Evolutionary conservation across 1,140 invertebrate genomes (phyloP), one percentile per base, ranked within the genome.

Genomic region (Aradophagus sp.): DNA sequence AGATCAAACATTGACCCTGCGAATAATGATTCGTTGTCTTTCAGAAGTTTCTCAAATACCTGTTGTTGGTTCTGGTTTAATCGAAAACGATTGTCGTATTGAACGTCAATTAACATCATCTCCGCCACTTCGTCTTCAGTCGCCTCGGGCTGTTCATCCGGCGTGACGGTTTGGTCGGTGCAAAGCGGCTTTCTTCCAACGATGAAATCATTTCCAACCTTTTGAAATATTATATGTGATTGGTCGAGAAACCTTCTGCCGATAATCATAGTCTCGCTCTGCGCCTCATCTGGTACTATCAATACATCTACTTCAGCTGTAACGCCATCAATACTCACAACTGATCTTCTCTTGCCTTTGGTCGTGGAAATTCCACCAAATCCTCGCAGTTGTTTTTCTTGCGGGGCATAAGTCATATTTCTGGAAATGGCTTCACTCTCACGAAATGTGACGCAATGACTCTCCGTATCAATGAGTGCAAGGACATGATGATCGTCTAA

Each of bases 221-320:
- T 50, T 8, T 2, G 5, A 14, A 35, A 36, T 2, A 5, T 7
- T 5, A 53, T 15, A 10, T 39, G 50, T n/a, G 50, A 26, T 29
- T 41, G 15, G 12, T 53, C 35, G 4, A 55, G 23, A 11, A 20
- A 45, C 26, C 13, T 16, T 12, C 32, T 58, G 10, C 41, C 53
- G 0, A 58, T 16, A 8, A 58, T 20, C 55, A 58, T 58, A 0
- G 2, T 17, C n/a, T 58, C 31, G 4, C 45, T 41, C 23, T 58
- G 34, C 1, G 41, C 41, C 3, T 34, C 10, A 10, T 47, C 41
- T 0, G 55, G 55, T 4, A 58, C 23, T 10, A 47, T 39, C 3
- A 45, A 0, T 2, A 47, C 41, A 1, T 39, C 32, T 0, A 45
- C 15, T 5, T 58, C 55, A 0, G 47, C 47, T 5, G 4, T 26